phyloP scores from a whole-genome alignment of 2,797 vertebrate genomes.

The Enteromius paludinosus region DNA sequence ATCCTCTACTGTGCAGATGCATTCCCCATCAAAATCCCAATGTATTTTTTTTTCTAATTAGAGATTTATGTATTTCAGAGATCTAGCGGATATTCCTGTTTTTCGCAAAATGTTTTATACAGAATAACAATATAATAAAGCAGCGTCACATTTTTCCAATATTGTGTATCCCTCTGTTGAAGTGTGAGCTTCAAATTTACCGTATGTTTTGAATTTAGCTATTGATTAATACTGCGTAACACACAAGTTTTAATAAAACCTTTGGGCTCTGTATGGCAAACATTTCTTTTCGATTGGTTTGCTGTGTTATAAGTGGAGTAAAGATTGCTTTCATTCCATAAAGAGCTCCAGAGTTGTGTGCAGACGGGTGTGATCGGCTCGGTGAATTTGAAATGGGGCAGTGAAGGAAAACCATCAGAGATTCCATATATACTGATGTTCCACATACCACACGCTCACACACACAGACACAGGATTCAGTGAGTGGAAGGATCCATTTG shows the following conservation, averaged over 20 bases:
- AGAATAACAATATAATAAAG: background rate
- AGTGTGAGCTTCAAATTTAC: background rate
- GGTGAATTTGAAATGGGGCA: conserved; percentile 58
- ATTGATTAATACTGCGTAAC: background rate
- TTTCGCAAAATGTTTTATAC: background rate
- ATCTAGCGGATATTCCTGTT: background rate
- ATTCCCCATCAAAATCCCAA: background rate
- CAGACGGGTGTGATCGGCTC: conserved; percentile 46
- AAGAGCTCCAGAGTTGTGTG: conserved; percentile 24
- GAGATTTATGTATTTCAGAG: no score
- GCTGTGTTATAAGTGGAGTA: conserved; percentile 39
- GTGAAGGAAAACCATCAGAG: conserved; percentile 55
- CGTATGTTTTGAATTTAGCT: background rate
- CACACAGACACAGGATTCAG: conserved; percentile 29
- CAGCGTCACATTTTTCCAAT: background rate
- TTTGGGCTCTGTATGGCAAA: conserved; percentile 19
- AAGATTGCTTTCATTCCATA: conserved; percentile 46
- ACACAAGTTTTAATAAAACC: background rate
- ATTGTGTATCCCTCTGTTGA: background rate
- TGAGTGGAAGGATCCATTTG: conserved; percentile 35
- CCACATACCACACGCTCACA: conserved; percentile 30
- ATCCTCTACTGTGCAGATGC: background rate
- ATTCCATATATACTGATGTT: conserved; percentile 32
- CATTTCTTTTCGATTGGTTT: conserved; percentile 35
- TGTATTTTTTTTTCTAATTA: background rate